A percentile compares a stretch with the other conserved stretches of the same genome.
phyloP scores from a whole-genome alignment of 1,140 invertebrate genomes.

The Drosophila mojavensis region DNA sequence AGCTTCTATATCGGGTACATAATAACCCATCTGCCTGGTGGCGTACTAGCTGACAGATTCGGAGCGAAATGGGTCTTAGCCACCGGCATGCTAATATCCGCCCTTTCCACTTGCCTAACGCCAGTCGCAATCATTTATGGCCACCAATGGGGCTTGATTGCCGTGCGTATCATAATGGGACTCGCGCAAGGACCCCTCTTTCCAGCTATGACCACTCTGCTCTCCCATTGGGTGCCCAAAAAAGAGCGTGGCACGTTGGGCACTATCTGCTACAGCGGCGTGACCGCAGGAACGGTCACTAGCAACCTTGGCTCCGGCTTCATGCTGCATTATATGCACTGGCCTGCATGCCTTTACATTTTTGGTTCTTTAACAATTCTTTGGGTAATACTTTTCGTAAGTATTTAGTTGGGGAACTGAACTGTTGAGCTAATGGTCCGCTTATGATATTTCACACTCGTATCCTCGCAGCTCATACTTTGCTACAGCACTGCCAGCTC shows the following conservation, averaged over 20 bases:
- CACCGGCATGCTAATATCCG: constrained; percentile 23
- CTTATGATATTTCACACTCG: background rate
- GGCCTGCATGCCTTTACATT: constrained; percentile 91
- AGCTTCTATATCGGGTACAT: constrained; percentile 90
- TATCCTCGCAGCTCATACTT: constrained; percentile 49
- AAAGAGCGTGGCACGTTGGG: constrained; percentile 89
- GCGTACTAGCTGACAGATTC: constrained; percentile 89
- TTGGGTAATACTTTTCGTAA: constrained; percentile 89
- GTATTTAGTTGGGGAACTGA: constrained; percentile 28
- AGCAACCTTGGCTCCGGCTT: constrained; percentile 88
- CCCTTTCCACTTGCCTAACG: constrained; percentile 3
- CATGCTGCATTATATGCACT: constrained; percentile 87
- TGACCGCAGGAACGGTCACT: constrained; percentile 88
- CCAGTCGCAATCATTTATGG: constrained; percentile 12
- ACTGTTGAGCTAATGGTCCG: too few species aligned
- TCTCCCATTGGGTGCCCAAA: constrained; percentile 87
- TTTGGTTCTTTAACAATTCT: constrained; percentile 89
- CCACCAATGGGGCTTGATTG: constrained; percentile 6
- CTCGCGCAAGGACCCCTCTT: constrained; percentile 89
- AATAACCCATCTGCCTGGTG: constrained; percentile 89
- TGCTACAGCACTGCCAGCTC: constrained; percentile 87
- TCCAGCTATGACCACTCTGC: constrained; percentile 88
- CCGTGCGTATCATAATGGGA: constrained; percentile 25
- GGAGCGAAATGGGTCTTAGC: constrained; percentile 87
- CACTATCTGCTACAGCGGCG: constrained; percentile 88